These are phyloP conservation scores for Tanytarsus gracilentus DNA, from an alignment of 2,888 invertebrate genomes.

Conservation along the genomic window DNA sequence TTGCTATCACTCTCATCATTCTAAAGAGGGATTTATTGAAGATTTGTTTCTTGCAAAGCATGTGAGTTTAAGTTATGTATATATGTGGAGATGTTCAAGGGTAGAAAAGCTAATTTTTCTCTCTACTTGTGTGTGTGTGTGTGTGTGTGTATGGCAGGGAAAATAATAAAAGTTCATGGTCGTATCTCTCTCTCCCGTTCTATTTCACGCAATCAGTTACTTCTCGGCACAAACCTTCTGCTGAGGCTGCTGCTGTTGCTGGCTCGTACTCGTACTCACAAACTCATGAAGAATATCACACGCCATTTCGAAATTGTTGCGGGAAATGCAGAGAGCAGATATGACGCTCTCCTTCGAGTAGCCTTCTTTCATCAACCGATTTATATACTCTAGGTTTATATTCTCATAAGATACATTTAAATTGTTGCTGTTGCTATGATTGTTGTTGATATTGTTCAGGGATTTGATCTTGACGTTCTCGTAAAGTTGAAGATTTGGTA, in stretches of 20 bases:
- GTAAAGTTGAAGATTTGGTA: slow-evolving; percentile 35
- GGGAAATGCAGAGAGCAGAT: slow-evolving; percentile 81
- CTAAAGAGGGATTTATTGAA: not conserved
- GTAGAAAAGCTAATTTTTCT: slow-evolving; percentile 1
- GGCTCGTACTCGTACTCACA: slow-evolving; percentile 30
- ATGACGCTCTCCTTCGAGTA: slow-evolving; percentile 86
- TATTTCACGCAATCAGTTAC: not conserved
- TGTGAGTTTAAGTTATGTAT: no score
- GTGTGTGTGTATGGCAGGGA: not conserved
- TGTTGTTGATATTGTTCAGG: slow-evolving; percentile 11
- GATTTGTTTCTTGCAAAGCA: not conserved
- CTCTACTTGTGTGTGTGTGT: not conserved
- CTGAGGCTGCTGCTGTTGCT: not conserved
- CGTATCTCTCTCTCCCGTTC: not conserved
- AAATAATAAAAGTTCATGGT: not conserved
- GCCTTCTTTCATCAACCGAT: slow-evolving; percentile 78
- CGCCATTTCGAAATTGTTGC: slow-evolving; percentile 92
- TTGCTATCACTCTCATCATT: not conserved
- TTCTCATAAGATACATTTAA: slow-evolving; percentile 68
- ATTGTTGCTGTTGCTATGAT: not conserved
- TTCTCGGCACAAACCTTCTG: not conserved
- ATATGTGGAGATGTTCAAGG: no score
- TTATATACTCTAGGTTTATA: slow-evolving; percentile 83
- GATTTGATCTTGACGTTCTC: slow-evolving; percentile 39
- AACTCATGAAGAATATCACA: slow-evolving; percentile 89